Conservation (phyloP, 1,140 invertebrate genomes). For the Mactra quadrangularis region DNA sequence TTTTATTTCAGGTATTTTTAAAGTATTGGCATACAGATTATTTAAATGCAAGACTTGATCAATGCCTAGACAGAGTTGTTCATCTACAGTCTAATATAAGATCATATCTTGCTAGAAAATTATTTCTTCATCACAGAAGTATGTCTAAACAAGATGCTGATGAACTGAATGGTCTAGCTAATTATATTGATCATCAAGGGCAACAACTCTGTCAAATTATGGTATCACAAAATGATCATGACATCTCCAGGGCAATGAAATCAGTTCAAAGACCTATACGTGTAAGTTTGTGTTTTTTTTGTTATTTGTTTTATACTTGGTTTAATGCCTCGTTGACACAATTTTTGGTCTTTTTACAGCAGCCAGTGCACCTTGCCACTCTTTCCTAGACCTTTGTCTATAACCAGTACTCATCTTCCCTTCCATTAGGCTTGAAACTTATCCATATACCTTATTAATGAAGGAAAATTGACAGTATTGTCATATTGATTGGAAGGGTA, state of each 20-base stretch:
- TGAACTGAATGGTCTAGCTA: slow-evolving; percentile 9
- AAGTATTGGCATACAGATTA: slow-evolving; percentile 94
- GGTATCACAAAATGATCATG: slow-evolving; percentile 61
- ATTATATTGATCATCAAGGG: slow-evolving; percentile 46
- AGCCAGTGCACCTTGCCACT: too few relatives aligned
- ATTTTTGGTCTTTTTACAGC: too few relatives aligned
- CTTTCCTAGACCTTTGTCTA: too few relatives aligned
- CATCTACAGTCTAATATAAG: slow-evolving; percentile 89
- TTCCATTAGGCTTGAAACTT: too few relatives aligned
- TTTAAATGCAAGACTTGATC: slow-evolving; percentile 88
- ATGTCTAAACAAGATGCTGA: slow-evolving; percentile 47
- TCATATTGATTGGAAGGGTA: too few relatives aligned
- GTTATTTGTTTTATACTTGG: too few relatives aligned
- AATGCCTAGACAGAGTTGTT: slow-evolving; percentile 88
- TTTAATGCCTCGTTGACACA: too few relatives aligned
- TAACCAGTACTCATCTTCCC: too few relatives aligned
- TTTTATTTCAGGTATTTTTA: slow-evolving; percentile 90
- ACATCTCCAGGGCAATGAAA: slow-evolving; percentile 39
- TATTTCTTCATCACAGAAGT: slow-evolving; percentile 59
- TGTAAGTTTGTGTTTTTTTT: too few relatives aligned
- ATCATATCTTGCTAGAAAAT: slow-evolving; percentile 87
- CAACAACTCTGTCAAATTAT: slow-evolving; percentile 60
- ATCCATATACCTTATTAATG: too few relatives aligned
- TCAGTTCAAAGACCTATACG: too few relatives aligned
- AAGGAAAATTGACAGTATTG: too few relatives aligned